phyloP scores from a whole-genome alignment of 2,797 vertebrate species.

The Mallotus villosus region DNA sequence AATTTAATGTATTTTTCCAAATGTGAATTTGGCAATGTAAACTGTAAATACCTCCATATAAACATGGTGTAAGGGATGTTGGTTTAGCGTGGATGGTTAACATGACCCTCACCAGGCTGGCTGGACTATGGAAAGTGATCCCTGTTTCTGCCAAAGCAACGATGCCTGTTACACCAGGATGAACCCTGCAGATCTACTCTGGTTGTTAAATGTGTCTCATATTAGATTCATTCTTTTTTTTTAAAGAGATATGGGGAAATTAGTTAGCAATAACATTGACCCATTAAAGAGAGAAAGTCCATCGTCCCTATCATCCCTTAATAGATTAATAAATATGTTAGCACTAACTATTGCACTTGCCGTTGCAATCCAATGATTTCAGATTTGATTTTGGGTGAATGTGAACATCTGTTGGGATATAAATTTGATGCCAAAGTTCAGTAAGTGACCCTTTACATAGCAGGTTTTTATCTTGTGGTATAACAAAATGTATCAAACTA shows the following conservation, averaged over 20 bases:
- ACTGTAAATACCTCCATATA: slow-evolving; percentile 13
- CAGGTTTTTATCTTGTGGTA: no score
- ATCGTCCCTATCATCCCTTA: background rate
- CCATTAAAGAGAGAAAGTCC: background rate
- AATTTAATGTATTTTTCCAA: slow-evolving; percentile 24
- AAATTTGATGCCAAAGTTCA: no score
- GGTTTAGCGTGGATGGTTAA: background rate
- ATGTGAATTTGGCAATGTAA: slow-evolving; percentile 30
- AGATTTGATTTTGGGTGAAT: background rate
- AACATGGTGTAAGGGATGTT: background rate
- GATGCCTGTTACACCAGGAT: background rate
- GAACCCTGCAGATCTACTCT: background rate
- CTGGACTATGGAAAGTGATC: background rate
- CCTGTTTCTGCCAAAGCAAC: background rate
- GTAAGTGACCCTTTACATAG: no score
- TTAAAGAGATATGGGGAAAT: background rate
- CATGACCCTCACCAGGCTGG: background rate
- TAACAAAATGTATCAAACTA: background rate
- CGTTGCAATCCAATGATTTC: background rate
- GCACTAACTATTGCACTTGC: background rate
- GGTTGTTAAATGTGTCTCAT: background rate
- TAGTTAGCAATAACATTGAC: background rate
- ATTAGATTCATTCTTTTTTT: background rate
- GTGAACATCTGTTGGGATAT: no score
- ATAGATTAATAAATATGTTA: background rate